Conservation (phyloP, 2,888 invertebrate species). For the Nomada ferruginata region DNA sequence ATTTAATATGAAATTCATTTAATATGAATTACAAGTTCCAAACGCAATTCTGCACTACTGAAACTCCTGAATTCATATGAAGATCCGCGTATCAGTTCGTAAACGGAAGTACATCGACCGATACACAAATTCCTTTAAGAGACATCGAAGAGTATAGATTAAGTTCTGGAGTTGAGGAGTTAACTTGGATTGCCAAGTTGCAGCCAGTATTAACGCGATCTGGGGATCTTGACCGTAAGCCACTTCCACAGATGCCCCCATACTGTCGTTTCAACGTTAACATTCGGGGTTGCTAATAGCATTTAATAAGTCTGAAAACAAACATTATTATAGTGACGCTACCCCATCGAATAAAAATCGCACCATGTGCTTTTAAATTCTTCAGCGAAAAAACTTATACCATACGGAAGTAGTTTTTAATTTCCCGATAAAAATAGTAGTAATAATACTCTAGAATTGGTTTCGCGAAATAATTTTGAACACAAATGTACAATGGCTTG, state of each 20-base stretch:
- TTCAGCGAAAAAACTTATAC: no score
- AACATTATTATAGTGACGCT: no score
- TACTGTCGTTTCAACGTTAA: background rate
- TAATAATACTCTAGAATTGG: no score
- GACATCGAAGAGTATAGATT: constrained; percentile 7
- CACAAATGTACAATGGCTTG: no score
- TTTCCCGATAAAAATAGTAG: no score
- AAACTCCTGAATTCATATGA: background rate
- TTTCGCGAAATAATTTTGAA: no score
- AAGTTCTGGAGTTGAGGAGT: constrained; percentile 1
- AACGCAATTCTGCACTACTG: background rate
- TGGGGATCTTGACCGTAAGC: background rate
- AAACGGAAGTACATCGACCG: background rate
- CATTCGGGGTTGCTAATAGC: no score
- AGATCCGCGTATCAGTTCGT: background rate
- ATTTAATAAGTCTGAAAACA: background rate
- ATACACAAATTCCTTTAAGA: constrained; percentile 1
- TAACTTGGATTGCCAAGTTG: constrained; percentile 10
- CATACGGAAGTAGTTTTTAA: no score
- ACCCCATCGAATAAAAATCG: no score
- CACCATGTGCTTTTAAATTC: no score
- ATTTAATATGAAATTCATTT: no score
- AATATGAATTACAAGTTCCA: background rate
- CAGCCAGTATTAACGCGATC: constrained; percentile 1
- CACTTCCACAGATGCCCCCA: background rate